Percentiles rank a stretch among this genome's conserved stretches.
Evolutionary conservation across 2,888 invertebrate species (phyloP).

Genomic region (Tribolium freemani): DNA sequence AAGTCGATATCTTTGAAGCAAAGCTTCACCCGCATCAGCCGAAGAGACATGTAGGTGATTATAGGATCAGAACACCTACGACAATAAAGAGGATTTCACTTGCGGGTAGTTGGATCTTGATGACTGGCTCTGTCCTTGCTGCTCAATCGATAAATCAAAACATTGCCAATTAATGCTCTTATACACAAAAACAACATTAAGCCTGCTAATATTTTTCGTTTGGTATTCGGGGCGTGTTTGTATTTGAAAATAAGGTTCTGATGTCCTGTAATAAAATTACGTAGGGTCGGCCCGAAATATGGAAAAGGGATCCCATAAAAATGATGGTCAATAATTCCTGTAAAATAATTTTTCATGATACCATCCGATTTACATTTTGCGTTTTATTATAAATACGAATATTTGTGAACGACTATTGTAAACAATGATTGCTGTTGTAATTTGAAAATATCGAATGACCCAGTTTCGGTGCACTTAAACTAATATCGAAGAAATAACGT

Average conservation of each 20-base stretch:
- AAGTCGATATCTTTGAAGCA: slow-evolving; percentile 13
- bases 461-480: not conserved
- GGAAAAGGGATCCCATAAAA: slow-evolving; percentile 10
- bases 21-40: slow-evolving; percentile 24
- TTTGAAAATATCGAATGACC: slow-evolving; percentile 15
- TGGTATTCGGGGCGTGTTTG: slow-evolving; percentile 2
- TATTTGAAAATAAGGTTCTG: slow-evolving; percentile 5
- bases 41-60: slow-evolving; percentile 22
- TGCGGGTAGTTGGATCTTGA: slow-evolving; percentile 11
- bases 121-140: not conserved
- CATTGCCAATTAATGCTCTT: not conserved
- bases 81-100: slow-evolving; percentile 25
- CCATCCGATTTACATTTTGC: not conserved
- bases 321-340: slow-evolving; percentile 9
- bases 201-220: not conserved
- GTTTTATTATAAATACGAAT: not conserved
- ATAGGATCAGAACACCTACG: slow-evolving; percentile 30
- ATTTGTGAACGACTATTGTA: not conserved
- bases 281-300: not conserved
- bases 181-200: not conserved
- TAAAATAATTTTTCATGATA: not conserved
- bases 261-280: slow-evolving; percentile 16
- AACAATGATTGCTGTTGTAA: not conserved
- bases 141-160: not conserved
- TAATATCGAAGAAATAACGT: not conserved